phyloP scores from a whole-genome alignment of 2,888 invertebrate species.

The Brachyptera risi region DNA sequence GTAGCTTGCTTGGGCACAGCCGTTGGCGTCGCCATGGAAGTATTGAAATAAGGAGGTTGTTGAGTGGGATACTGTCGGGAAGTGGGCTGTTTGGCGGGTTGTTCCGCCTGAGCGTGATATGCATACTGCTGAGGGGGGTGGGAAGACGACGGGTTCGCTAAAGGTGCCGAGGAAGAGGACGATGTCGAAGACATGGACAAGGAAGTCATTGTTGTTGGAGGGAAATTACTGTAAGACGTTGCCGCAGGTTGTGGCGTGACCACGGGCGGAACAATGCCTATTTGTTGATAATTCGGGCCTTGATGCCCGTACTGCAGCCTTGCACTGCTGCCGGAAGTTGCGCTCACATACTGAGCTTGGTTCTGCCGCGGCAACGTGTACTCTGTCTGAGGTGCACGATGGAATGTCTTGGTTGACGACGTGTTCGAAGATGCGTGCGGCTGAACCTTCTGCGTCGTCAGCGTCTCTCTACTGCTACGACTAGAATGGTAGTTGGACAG shows the following conservation, averaged over 20 bases:
- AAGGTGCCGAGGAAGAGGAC: slow-evolving; percentile 10
- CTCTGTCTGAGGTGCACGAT: slow-evolving; percentile 38
- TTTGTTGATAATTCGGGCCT: slow-evolving; percentile 17
- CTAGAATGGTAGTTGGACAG: slow-evolving; percentile 49
- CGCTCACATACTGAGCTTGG: slow-evolving; percentile 27
- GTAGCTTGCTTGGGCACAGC: neutral
- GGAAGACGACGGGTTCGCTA: neutral
- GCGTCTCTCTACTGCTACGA: slow-evolving; percentile 37
- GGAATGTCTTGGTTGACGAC: slow-evolving; percentile 28
- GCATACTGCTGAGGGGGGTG: slow-evolving; percentile 10
- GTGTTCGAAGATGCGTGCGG: neutral
- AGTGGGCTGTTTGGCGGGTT: slow-evolving; percentile 1
- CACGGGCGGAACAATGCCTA: slow-evolving; percentile 34
- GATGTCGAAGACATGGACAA: slow-evolving; percentile 15
- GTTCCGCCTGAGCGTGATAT: slow-evolving; percentile 18
- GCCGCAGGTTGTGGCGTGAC: slow-evolving; percentile 34
- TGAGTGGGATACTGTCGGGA: slow-evolving; percentile 9
- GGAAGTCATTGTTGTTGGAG: slow-evolving; percentile 14
- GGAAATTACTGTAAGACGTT: slow-evolving; percentile 29
- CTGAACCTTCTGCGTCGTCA: slow-evolving; percentile 9
- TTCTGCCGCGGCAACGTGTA: slow-evolving; percentile 35
- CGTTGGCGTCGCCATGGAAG: neutral
- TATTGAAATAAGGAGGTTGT: slow-evolving; percentile 1
- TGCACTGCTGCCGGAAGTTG: slow-evolving; percentile 37
- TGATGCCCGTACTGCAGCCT: slow-evolving; percentile 38